Evolutionary conservation across 2,888 invertebrate genomes (phyloP).

Genomic region (Listrodromus nycthemerus): DNA sequence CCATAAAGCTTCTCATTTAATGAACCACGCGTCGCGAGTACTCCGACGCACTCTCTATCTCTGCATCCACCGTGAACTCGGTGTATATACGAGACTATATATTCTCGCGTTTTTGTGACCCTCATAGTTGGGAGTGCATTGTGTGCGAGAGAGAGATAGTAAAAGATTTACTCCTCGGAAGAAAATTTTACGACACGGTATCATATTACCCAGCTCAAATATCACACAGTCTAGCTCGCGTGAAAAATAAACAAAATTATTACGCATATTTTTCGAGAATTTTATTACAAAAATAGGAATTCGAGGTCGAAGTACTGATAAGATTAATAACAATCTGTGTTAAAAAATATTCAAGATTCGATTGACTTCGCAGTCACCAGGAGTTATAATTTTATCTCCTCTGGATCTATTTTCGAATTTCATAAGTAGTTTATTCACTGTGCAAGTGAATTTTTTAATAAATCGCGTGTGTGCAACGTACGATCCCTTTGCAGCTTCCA

Average conservation of each 20-base stretch:
- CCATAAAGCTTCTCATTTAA: constrained; percentile 76
- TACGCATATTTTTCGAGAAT: constrained; percentile 22
- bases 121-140: not conserved
- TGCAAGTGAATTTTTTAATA: not conserved
- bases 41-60: constrained; percentile 31
- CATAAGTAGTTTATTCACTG: not conserved
- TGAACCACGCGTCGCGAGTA: constrained; percentile 72
- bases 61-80: constrained; percentile 28
- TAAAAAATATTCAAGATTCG: not conserved
- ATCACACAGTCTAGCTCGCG: constrained; percentile 21
- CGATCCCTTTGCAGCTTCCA: not conserved
- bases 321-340: constrained; percentile 32
- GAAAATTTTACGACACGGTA: constrained; percentile 41
- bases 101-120: constrained; percentile 53
- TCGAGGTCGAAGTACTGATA: not conserved
- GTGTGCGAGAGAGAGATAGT: constrained; percentile 3
- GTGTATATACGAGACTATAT: constrained; percentile 10
- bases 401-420: too few species aligned
- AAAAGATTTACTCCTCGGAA: constrained; percentile 31
- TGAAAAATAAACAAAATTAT: constrained; percentile 52
- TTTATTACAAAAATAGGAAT: not conserved
- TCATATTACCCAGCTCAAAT: constrained; percentile 44
- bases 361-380: too few species aligned
- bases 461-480: not conserved
- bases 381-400: not conserved